Base-by-base conservation (phyloP, 1,140 invertebrate genomes). In the Pseudomyrmex sp. region DNA sequence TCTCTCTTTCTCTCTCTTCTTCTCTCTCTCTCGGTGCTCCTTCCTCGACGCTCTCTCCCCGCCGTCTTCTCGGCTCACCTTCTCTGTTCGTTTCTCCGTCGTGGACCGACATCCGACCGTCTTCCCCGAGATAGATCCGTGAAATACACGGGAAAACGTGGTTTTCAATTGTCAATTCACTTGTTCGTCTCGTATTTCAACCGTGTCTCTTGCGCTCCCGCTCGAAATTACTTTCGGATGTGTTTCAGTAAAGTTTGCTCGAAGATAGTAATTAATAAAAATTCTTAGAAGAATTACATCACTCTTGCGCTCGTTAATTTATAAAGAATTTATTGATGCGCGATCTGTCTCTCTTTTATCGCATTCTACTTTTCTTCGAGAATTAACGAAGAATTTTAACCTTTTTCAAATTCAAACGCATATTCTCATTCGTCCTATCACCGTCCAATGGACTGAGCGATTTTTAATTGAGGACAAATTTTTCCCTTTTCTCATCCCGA, bases 1-100 rank as follows among this genome's bases (percentile, higher is more conserved):
- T 85, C 84, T 84, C 74, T 83, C 87, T 69, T 54, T 80, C 77
- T 65, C 70, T 88, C 87, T 85, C 88, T 85, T 65, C 77, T 69
- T 75, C 75, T 75, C 66, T 63, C 70, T 68, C 48, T 56, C 68
- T 66, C 79, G 75, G 72, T 44, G 9, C 50, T 82, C 62, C 83
- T 80, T 72, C 65, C 58, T 80, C 77, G 35, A 35, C 52, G 82
- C 82, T 83, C 87, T 85, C 87, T 86, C 73, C 87, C 83, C 87
- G 84, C 73, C 88, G 63, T 70, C 74, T 75, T 83, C 72, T 84
- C 82, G 56, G 35, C 50, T 61, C 86, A 84, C 77, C 61, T 52
- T 35, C 63, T 70, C 69, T 74, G 69, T 83, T 75, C 72, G 52
- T 80, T 80, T 86, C 85, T 73, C 62, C 79, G 48, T 68, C 70